Evolutionary conservation across 1,140 invertebrate species (phyloP), one percentile per base, ranked within the genome.

Genomic region (Aphelenchoides fujianensis): DNA sequence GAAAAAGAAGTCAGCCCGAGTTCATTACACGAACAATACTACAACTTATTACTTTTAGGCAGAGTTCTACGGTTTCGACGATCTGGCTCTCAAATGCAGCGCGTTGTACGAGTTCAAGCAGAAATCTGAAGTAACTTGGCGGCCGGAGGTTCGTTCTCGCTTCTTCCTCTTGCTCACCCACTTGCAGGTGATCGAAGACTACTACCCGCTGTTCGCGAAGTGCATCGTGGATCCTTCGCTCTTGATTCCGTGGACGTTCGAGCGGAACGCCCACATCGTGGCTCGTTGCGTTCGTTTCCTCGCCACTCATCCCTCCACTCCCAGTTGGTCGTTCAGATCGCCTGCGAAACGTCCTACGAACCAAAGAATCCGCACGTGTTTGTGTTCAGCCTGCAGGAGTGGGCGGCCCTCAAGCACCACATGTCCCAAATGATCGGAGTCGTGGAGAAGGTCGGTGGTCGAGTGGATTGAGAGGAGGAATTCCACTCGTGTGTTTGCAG

Each of bases 31-130:
- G n/a, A n/a, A n/a, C n/a, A n/a, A n/a, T n/a, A n/a, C n/a, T n/a
- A n/a, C n/a, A n/a, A n/a, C n/a, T n/a, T n/a, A n/a, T n/a, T n/a
- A n/a, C n/a, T n/a, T n/a, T n/a, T n/a, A n/a, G 36, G 69, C 69
- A 3, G 53, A 70, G 61, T 70, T 37, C 23, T 70, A 70, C 34
- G 69, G 69, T 27, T 32, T 70, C 30, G 66, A 69, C n/a, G 69
- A 70, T 34, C 23, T 70, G 9, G 69, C 69, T 48, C 62, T 69
- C 3, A 69, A 55, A 35, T 70, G 69, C 34, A 32, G 31, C 9
- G 35, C 61, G 0, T 52, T 70, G 12, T 36, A 67, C n/a, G 61
- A 70, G n/a, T 41, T 70, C 31, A 70, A 70, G 67, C 16, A 52
- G 28, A 16, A 48, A 19, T 30, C 35, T 70, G 69, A 70, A 70